Conservation (phyloP, 2,113 vertebrate species). For the Malurus alboscapulatus region DNA sequence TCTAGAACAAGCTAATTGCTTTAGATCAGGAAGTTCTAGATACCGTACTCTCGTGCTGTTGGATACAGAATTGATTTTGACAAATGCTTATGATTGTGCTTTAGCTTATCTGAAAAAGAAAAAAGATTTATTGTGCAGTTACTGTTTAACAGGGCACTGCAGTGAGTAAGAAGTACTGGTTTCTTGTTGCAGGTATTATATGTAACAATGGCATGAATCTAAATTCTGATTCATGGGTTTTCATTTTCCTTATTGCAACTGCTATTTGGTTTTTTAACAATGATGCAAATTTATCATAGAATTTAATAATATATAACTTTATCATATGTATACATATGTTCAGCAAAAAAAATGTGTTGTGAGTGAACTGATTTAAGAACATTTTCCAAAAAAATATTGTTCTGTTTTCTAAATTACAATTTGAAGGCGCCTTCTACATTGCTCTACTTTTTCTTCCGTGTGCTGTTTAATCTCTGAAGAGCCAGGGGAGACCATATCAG, state of each 20-base stretch:
- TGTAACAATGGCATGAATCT: background rate
- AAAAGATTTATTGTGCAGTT: background rate
- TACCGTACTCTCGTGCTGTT: background rate
- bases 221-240: background rate
- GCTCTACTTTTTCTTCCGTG: constrained; percentile 13
- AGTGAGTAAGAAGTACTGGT: background rate
- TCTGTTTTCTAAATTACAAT: background rate
- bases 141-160: background rate
- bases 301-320: background rate
- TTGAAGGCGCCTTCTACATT: background rate
- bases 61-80: background rate
- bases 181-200: background rate
- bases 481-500: background rate
- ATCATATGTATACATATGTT: background rate
- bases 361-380: background rate
- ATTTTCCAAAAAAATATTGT: background rate
- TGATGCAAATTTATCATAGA: background rate
- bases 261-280: background rate
- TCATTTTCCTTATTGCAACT: background rate
- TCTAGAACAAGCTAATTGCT: background rate
- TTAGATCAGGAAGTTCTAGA: background rate
- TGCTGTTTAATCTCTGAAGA: constrained; percentile 24
- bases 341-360: background rate
- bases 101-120: background rate
- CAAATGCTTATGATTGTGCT: background rate